These are phyloP conservation scores for Eriosoma lanigerum DNA, from an alignment of 1,140 invertebrate species.

Conservation along the genomic window DNA sequence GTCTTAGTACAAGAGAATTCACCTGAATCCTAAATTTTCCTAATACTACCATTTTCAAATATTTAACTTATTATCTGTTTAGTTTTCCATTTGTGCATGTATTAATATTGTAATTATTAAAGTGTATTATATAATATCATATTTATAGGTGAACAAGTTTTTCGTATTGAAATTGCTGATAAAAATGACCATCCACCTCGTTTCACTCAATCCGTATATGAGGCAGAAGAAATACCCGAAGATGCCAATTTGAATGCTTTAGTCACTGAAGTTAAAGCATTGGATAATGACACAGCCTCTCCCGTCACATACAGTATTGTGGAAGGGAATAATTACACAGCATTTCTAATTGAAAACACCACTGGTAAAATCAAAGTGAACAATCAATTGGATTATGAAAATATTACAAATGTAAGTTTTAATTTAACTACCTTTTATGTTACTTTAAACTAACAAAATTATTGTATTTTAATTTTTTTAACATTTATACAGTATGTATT, in stretches of 20 bases:
- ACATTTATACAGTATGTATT: constrained; percentile 66
- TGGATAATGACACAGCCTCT: constrained; percentile 79
- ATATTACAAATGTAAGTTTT: constrained; percentile 64
- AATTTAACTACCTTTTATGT: not conserved
- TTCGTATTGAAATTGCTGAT: constrained; percentile 85
- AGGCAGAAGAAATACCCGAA: constrained; percentile 76
- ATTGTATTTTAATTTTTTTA: constrained; percentile 51
- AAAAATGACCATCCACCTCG: constrained; percentile 86
- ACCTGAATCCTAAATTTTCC: too few species aligned
- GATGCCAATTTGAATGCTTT: constrained; percentile 76
- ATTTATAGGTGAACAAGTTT: constrained; percentile 67
- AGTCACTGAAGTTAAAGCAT: constrained; percentile 79
- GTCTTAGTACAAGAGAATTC: too few species aligned
- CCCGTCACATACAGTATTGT: constrained; percentile 78
- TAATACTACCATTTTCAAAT: too few species aligned
- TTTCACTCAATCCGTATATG: constrained; percentile 74
- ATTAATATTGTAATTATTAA: too few species aligned
- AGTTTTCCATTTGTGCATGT: too few species aligned
- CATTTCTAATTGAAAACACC: constrained; percentile 74
- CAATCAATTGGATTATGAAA: constrained; percentile 80
- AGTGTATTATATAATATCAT: too few species aligned
- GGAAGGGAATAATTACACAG: constrained; percentile 73
- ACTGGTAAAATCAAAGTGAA: constrained; percentile 80
- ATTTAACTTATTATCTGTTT: too few species aligned
- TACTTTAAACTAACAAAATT: not conserved